A percentile compares a stretch with the other conserved stretches of the same genome.
These are phyloP conservation scores for Stenichneumon culpator DNA, from an alignment of 2,888 invertebrate genomes.

Conservation along the genomic window DNA sequence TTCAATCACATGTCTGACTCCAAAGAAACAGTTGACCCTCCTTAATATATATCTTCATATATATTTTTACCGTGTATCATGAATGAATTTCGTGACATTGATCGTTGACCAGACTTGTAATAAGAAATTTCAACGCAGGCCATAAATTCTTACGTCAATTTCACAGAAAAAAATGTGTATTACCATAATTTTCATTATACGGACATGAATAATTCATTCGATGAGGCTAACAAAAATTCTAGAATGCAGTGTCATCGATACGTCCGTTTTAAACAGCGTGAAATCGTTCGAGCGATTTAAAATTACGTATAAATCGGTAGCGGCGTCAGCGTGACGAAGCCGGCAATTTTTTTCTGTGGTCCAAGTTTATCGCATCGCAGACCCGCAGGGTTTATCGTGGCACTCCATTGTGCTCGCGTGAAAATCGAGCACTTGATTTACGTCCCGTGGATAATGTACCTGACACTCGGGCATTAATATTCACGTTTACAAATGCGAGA, in stretches of 20 bases:
- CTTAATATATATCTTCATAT: too few relatives aligned
- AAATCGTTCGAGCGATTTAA: background rate
- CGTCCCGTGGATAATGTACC: conserved; percentile 44
- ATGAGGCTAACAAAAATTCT: background rate
- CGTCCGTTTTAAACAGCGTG: background rate
- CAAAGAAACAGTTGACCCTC: too few relatives aligned
- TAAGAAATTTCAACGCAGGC: background rate
- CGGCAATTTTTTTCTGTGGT: background rate
- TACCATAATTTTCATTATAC: background rate
- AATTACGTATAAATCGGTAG: background rate
- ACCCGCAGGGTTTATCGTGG: too few relatives aligned
- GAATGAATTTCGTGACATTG: background rate
- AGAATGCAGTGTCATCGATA: background rate
- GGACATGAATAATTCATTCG: background rate
- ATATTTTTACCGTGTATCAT: background rate
- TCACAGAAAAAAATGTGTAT: background rate
- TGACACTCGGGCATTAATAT: conserved; percentile 26
- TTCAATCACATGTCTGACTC: too few relatives aligned
- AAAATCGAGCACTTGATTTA: conserved; percentile 40
- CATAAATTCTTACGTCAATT: background rate
- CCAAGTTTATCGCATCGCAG: background rate
- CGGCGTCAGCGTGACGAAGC: background rate
- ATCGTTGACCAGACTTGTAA: background rate
- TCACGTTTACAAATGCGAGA: conserved; percentile 32
- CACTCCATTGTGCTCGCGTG: background rate